These are phyloP conservation scores for Yponomeuta sedellus DNA, from an alignment of 2,888 invertebrate species.

Conservation along the genomic window DNA sequence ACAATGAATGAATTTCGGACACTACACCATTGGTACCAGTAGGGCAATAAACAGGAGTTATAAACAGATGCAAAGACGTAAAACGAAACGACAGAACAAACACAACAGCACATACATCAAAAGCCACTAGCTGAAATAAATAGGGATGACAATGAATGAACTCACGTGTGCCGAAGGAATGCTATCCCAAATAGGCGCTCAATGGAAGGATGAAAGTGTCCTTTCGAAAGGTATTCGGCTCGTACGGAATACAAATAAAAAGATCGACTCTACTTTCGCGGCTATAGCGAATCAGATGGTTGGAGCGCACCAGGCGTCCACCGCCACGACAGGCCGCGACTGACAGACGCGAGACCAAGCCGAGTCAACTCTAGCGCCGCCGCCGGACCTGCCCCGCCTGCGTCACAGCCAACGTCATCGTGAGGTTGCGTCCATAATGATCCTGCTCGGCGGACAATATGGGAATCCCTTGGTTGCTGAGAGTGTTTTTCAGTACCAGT, in stretches of 20 bases:
- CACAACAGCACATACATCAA: not conserved
- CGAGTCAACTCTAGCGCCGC: constrained; percentile 12
- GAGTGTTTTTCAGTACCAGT: too few relatives aligned
- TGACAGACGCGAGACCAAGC: constrained; percentile 38
- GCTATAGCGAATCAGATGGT: constrained; percentile 29
- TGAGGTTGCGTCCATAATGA: not conserved
- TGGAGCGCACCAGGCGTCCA: constrained; percentile 46
- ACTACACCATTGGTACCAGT: too few relatives aligned
- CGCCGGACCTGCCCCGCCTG: not conserved
- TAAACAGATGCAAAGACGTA: too few relatives aligned
- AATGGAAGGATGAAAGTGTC: constrained; percentile 40
- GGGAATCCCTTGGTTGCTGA: not conserved
- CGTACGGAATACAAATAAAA: constrained; percentile 57
- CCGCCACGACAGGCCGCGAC: constrained; percentile 48
- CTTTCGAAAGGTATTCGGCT: constrained; percentile 48
- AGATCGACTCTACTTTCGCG: constrained; percentile 57
- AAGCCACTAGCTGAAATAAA: not conserved
- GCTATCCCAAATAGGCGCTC: constrained; percentile 32
- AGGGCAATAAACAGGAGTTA: too few relatives aligned
- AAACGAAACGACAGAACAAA: not conserved
- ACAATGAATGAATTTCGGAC: not conserved
- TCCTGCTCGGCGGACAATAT: not conserved
- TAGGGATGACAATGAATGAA: not conserved
- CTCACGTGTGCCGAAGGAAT: constrained; percentile 15
- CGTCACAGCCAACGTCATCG: constrained; percentile 6